phyloP scores from a whole-genome alignment of 2,888 invertebrate genomes.

The Stenodera caucasica region DNA sequence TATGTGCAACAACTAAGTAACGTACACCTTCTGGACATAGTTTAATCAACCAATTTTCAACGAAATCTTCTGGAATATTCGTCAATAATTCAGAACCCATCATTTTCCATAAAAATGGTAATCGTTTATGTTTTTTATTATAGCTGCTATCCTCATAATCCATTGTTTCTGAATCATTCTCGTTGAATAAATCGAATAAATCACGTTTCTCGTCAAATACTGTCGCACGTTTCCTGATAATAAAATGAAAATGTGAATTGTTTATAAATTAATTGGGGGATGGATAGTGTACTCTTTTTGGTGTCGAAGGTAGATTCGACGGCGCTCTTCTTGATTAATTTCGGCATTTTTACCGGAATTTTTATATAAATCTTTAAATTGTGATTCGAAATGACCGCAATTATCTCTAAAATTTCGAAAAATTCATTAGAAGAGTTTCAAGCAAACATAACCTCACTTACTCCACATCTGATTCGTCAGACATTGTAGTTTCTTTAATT shows the following conservation, averaged over 20 bases:
- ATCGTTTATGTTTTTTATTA: conserved; percentile 33
- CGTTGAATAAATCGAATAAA: conserved; percentile 56
- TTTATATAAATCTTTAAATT: conserved; percentile 35
- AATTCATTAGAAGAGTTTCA: neutral
- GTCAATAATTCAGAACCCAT: conserved; percentile 95
- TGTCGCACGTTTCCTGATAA: conserved; percentile 57
- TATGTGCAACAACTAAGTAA: conserved; percentile 75
- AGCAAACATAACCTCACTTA: conserved; percentile 5
- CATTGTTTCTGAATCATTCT: conserved; percentile 44
- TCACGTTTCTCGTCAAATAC: conserved; percentile 60
- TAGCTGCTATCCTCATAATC: conserved; percentile 43
- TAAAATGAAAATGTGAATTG: neutral
- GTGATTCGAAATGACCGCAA: neutral
- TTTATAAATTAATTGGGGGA: neutral
- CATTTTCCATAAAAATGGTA: conserved; percentile 55
- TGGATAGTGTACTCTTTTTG: conserved; percentile 60
- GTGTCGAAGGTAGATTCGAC: conserved; percentile 59
- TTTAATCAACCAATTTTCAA: conserved; percentile 70
- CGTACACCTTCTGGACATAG: conserved; percentile 85
- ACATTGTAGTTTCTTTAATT: neutral
- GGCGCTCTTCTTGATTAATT: conserved; percentile 52
- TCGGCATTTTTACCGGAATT: conserved; percentile 27
- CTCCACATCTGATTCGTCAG: neutral
- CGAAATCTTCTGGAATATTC: conserved; percentile 78
- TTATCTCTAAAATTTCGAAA: neutral